Base-by-base conservation (phyloP, 2,888 invertebrate species). In the Galerucella calmariensis region DNA sequence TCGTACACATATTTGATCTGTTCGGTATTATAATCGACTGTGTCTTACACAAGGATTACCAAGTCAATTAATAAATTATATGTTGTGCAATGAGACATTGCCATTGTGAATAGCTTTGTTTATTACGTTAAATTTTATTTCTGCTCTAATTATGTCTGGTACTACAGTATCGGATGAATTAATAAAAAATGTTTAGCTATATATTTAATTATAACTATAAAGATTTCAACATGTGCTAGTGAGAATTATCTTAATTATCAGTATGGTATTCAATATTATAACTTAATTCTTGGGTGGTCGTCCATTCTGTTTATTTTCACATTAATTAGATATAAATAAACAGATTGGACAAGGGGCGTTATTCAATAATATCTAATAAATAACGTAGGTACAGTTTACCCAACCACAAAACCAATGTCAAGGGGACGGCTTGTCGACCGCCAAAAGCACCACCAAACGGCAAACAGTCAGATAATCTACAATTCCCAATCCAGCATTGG, bases 81-180 rank as follows among this genome's bases (percentile, higher is more conserved):
- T 41, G 9, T 41, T 41, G 8, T 41, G 35, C 35, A 41, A 41
- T 41, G 9, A 41, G n/a, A 6, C 5, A 11, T n/a, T 51, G 8
- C n/a, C 51, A 14, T 51, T 51, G 51, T 3, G n/a, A n/a, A 51
- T 51, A 51, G n/a, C 8, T 51, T 14, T 51, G 51, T 51, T 51
- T 51, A 8, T 51, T 51, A n/a, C n/a, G 8, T 51, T 5, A 48
- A 48, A 48, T n/a, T 51, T 51, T 51, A 51, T 51, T 51, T 12
- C 51, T 51, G 51, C 14, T 51, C 51, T 51, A 51, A 51, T n/a
- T 51, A 51, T n/a, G 51, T 51, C 51, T 51, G 51, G 14, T 51
- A 51, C 51, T n/a, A 5, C 51, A 8, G n/a, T 51, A 51, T 51
- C 51, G 51, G n/a, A 14, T 12, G 4, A 51, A n/a, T 51, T n/a